Conservation (phyloP, 2,888 invertebrate species). For the Xestia xanthographa region DNA sequence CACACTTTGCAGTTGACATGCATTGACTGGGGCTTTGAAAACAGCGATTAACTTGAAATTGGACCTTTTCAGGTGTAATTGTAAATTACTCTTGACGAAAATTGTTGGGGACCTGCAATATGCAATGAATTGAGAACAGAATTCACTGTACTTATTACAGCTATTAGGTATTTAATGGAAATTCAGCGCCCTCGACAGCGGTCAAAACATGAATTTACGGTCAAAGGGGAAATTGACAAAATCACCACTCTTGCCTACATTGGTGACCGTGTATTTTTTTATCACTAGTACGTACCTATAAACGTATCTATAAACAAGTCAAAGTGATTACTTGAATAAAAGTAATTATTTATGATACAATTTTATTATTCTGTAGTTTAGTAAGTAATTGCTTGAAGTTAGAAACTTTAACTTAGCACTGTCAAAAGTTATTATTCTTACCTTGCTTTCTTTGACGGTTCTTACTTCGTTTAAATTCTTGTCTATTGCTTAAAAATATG, state of each 20-base stretch:
- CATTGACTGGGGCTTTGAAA: conserved; percentile 60
- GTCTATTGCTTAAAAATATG: no score
- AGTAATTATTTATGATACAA: no score
- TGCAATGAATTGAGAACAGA: conserved; percentile 24
- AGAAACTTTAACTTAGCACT: no score
- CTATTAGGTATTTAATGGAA: not conserved
- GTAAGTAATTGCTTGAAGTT: no score
- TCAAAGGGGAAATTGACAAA: not conserved
- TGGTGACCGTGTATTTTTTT: not conserved
- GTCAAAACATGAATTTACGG: not conserved
- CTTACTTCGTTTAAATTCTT: no score
- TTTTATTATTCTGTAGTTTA: no score
- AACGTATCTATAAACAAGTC: no score
- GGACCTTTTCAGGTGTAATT: conserved; percentile 32
- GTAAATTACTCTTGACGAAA: conserved; percentile 21
- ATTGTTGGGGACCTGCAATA: not conserved
- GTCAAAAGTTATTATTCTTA: no score
- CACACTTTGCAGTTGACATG: conserved; percentile 74
- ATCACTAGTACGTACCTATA: not conserved
- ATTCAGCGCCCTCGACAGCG: not conserved
- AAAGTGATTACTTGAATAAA: no score
- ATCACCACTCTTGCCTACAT: not conserved
- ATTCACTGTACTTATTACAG: not conserved
- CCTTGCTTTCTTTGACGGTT: no score
- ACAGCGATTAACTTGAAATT: conserved; percentile 51